Conservation (phyloP, 2,888 invertebrate genomes). For the Drosophila birchii region DNA sequence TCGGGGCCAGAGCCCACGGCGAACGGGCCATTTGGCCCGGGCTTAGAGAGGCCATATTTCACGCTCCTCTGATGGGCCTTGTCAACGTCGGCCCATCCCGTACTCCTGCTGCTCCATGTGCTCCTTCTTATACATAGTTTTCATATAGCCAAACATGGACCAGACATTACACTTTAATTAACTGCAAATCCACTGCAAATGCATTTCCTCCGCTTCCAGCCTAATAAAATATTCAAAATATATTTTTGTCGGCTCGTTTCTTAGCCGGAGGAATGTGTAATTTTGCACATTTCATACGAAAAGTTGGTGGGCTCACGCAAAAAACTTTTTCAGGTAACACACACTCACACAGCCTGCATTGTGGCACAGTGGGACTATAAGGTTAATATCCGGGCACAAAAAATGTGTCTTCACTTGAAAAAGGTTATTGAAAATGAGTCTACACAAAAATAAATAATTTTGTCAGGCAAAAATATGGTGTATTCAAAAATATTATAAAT, state of each 20-base stretch:
- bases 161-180: slow-evolving; percentile 61
- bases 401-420: too few relatives aligned
- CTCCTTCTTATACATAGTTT: neutral
- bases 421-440: too few relatives aligned
- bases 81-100: slow-evolving; percentile 46
- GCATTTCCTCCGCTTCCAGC: slow-evolving; percentile 46
- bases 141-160: neutral
- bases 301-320: slow-evolving; percentile 52
- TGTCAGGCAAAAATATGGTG: too few relatives aligned
- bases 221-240: slow-evolving; percentile 67
- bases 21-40: slow-evolving; percentile 52
- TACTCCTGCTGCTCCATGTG: neutral
- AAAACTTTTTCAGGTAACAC: slow-evolving; percentile 23
- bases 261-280: slow-evolving; percentile 47
- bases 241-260: slow-evolving; percentile 62
- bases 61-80: slow-evolving; percentile 62
- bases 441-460: too few relatives aligned
- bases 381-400: neutral
- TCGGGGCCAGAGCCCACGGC: slow-evolving; percentile 50
- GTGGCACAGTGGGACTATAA: slow-evolving; percentile 23
- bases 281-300: slow-evolving; percentile 69
- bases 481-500: too few relatives aligned
- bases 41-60: slow-evolving; percentile 59
- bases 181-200: slow-evolving; percentile 57
- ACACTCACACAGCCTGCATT: neutral